Evolutionary conservation across 2,888 invertebrate genomes (phyloP).

Genomic region (Gymnoscelis rufifasciata): DNA sequence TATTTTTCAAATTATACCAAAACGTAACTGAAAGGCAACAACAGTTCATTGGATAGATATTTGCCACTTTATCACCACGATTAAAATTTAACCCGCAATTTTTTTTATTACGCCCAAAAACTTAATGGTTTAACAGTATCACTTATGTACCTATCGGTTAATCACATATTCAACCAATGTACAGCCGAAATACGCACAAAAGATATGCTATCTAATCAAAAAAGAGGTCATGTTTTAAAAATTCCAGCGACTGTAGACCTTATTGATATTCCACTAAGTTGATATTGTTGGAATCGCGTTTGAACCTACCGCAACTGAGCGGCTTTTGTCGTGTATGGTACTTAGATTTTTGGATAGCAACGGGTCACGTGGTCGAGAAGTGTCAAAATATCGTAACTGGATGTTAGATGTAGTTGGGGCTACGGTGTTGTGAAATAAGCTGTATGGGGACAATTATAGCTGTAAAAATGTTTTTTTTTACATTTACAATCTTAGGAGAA

Average conservation of each 20-base stretch:
- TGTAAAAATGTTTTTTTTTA: no score
- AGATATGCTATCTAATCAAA: neutral
- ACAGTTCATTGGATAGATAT: no score
- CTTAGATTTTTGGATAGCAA: neutral
- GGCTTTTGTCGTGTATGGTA: neutral
- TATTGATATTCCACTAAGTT: neutral
- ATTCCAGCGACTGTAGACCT: neutral
- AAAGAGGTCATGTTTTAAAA: neutral
- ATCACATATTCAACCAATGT: neutral
- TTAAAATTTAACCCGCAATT: no score
- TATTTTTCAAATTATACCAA: no score
- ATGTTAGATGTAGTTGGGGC: neutral
- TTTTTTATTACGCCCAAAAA: no score
- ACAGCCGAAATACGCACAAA: neutral
- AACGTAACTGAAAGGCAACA: no score
- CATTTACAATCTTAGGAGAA: no score
- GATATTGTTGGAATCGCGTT: neutral
- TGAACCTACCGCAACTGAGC: slow-evolving; percentile 1
- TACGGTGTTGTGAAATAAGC: neutral
- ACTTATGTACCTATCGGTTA: no score
- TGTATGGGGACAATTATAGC: neutral
- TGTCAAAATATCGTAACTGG: neutral
- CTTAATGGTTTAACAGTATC: no score
- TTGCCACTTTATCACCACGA: no score
- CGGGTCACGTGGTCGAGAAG: neutral